Evolutionary conservation across 2,797 vertebrate species (phyloP).

Genomic region (Acipenser oxyrinchus): DNA sequence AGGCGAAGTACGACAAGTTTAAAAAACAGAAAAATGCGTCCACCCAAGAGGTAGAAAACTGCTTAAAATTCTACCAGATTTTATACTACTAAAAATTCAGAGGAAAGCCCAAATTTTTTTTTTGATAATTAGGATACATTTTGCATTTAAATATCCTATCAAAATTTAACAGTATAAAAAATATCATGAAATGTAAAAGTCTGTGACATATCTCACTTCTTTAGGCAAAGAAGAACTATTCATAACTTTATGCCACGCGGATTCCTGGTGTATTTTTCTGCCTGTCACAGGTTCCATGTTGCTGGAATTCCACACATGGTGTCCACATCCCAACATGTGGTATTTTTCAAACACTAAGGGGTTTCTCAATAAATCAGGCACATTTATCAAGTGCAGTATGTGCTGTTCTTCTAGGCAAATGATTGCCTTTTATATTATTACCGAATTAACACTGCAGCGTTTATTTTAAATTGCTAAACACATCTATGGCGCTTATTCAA

Average conservation of each 20-base stretch:
- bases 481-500: too few species aligned
- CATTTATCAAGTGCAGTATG: neutral
- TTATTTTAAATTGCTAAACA: too few species aligned
- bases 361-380: neutral
- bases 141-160: too few species aligned
- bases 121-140: too few species aligned
- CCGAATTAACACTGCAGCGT: too few species aligned
- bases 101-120: too few species aligned
- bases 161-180: too few species aligned
- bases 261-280: constrained; percentile 32
- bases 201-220: neutral
- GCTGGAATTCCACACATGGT: constrained; percentile 56
- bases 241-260: constrained; percentile 27
- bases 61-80: neutral
- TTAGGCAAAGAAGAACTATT: constrained; percentile 22
- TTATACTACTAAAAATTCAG: neutral
- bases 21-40: neutral
- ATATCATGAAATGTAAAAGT: too few species aligned
- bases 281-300: constrained; percentile 30
- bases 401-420: neutral
- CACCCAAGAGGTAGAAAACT: neutral
- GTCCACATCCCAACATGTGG: constrained; percentile 28
- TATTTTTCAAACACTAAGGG: neutral
- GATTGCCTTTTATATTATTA: too few species aligned
- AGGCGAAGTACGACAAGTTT: neutral